These are phyloP conservation scores for Myrmecophaga tridactyla DNA, from an alignment of 2,113 vertebrate species.

Conservation along the genomic window DNA sequence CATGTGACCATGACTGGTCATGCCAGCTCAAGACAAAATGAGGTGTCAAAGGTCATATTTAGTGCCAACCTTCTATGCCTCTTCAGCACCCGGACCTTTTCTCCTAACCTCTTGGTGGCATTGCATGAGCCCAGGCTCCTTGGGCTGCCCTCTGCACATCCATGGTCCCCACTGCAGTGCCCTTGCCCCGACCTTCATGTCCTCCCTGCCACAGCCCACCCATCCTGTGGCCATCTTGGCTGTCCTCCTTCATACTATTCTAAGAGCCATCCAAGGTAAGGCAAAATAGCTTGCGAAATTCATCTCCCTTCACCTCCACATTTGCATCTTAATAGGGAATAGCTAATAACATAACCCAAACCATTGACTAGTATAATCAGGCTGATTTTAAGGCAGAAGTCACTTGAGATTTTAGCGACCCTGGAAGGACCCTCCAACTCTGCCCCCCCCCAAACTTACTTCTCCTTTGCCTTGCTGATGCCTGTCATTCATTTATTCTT, in stretches of 20 bases:
- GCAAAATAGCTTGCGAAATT: neutral
- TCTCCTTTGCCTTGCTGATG: neutral
- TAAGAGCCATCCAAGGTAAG: neutral
- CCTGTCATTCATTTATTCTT: too few relatives aligned
- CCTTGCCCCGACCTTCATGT: too few relatives aligned
- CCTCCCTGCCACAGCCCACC: too few relatives aligned
- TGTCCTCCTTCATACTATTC: neutral
- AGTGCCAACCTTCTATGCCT: neutral
- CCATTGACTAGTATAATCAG: too few relatives aligned
- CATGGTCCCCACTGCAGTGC: neutral
- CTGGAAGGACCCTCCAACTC: neutral
- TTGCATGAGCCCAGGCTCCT: neutral
- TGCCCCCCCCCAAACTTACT: too few relatives aligned
- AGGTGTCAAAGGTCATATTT: accelerated
- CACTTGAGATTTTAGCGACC: neutral
- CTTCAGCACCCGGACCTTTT: neutral
- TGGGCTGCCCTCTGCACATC: too few relatives aligned
- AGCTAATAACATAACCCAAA: neutral
- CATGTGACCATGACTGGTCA: neutral
- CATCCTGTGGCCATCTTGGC: neutral
- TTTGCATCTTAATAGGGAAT: neutral
- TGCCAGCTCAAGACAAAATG: neutral
- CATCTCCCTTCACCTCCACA: neutral
- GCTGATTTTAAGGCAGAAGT: neutral
- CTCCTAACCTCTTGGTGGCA: too few relatives aligned